A percentile compares a stretch with the other conserved stretches of the same genome.
Conservation (phyloP, 1,140 invertebrate genomes). For the Parasteatoda tepidariorum region DNA sequence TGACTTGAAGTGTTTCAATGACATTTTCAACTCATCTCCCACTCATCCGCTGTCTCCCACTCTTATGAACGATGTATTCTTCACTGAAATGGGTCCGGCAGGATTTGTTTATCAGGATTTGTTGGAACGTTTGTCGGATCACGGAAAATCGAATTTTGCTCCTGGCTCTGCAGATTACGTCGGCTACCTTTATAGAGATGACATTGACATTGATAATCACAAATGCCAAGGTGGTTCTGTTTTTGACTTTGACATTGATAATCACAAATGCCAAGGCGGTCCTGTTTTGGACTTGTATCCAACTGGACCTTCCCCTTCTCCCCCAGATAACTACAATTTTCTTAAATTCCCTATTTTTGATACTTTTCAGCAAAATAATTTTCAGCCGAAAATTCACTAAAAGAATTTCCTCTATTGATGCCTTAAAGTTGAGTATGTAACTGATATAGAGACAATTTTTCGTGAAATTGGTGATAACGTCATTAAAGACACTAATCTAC, state of each 20-base stretch:
- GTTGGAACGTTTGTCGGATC: no score
- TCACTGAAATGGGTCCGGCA: no score
- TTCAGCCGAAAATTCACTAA: no score
- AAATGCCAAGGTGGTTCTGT: neutral
- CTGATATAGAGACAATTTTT: no score
- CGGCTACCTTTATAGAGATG: no score
- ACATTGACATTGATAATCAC: slow-evolving; percentile 39
- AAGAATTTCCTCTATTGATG: no score
- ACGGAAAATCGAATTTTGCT: no score
- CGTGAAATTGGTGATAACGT: no score
- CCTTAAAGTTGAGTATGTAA: no score
- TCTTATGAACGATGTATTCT: slow-evolving; percentile 36
- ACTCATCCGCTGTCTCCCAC: neutral
- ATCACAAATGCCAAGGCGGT: slow-evolving; percentile 21
- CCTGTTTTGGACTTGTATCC: slow-evolving; percentile 34
- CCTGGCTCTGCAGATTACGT: no score
- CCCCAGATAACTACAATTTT: slow-evolving; percentile 18
- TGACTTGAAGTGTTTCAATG: slow-evolving; percentile 73
- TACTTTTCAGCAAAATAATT: slow-evolving; percentile 9
- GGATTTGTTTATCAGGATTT: slow-evolving; percentile 20
- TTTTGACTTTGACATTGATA: neutral
- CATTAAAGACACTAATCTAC: no score
- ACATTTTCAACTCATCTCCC: neutral
- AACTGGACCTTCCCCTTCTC: slow-evolving; percentile 7
- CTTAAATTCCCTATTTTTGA: slow-evolving; percentile 42